These are phyloP conservation scores for Incurvaria masculella DNA, from an alignment of 2,888 invertebrate genomes.

Conservation along the genomic window DNA sequence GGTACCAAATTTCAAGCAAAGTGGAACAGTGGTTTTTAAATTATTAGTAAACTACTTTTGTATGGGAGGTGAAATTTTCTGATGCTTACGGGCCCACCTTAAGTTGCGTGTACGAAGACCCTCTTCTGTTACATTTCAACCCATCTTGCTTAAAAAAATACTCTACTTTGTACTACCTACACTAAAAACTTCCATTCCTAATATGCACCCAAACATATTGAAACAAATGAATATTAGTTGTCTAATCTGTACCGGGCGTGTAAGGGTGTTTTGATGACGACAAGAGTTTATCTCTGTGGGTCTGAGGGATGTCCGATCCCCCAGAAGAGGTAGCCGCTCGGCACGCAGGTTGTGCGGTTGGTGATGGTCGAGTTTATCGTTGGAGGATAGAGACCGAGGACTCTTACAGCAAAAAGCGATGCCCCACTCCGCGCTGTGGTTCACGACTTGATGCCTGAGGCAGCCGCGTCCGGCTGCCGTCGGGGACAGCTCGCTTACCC, in stretches of 20 bases:
- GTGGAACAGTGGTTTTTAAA: no score
- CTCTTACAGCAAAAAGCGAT: slow-evolving; percentile 64
- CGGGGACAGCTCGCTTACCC: slow-evolving; percentile 60
- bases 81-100: no score
- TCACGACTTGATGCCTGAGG: slow-evolving; percentile 63
- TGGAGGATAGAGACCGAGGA: slow-evolving; percentile 55
- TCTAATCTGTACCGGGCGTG: slow-evolving; percentile 23
- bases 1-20: no score
- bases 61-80: no score
- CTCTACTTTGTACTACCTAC: no score
- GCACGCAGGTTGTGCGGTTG: slow-evolving; percentile 20
- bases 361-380: slow-evolving; percentile 32
- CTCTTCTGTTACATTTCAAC: no score
- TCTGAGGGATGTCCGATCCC: slow-evolving; percentile 18
- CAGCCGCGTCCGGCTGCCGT: slow-evolving; percentile 62
- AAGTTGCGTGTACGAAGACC: no score
- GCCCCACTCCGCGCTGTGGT: slow-evolving; percentile 68
- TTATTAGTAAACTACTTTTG: no score
- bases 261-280: slow-evolving; percentile 45
- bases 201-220: no score
- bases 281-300: slow-evolving; percentile 21
- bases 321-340: slow-evolving; percentile 16
- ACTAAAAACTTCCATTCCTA: no score
- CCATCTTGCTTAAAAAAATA: no score
- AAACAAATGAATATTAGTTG: neutral